phyloP scores from a whole-genome alignment of 1,140 invertebrate species.

The Colletes latitarsis region DNA sequence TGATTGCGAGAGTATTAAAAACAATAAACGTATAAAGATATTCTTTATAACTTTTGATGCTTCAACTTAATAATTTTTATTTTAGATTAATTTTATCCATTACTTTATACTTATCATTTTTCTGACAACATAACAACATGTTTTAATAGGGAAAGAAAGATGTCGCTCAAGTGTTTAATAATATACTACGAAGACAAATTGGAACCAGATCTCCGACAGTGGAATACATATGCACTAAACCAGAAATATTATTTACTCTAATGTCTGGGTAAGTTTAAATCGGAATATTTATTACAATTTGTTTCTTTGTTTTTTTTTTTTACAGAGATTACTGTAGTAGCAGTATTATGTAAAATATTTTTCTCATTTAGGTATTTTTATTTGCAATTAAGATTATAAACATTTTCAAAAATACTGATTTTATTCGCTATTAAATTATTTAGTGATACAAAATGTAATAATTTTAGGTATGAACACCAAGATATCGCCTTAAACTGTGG shows the following conservation, averaged over 20 bases:
- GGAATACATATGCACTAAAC: constrained; percentile 98
- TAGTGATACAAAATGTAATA: constrained; percentile 32
- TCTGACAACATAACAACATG: constrained; percentile 1
- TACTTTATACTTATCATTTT: neutral
- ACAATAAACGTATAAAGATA: neutral
- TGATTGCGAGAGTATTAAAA: neutral
- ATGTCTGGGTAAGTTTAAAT: constrained; percentile 91
- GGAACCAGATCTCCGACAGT: constrained; percentile 98
- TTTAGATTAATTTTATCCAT: neutral
- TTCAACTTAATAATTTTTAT: neutral
- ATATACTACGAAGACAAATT: constrained; percentile 98
- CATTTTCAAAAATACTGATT: neutral
- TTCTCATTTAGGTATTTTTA: neutral
- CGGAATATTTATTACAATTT: neutral
- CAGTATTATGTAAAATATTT: neutral
- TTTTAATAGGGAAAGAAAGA: constrained; percentile 95
- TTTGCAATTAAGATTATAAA: neutral
- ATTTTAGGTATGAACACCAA: constrained; percentile 95
- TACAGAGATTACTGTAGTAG: neutral
- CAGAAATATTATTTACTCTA: constrained; percentile 97
- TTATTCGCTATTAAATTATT: neutral
- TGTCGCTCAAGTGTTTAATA: constrained; percentile 99
- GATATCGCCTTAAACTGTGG: constrained; percentile 99
- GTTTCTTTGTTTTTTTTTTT: too few species aligned
- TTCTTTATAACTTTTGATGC: neutral